These are phyloP conservation scores for Tupiocoris notatus DNA, from an alignment of 2,888 invertebrate genomes.

Conservation along the genomic window DNA sequence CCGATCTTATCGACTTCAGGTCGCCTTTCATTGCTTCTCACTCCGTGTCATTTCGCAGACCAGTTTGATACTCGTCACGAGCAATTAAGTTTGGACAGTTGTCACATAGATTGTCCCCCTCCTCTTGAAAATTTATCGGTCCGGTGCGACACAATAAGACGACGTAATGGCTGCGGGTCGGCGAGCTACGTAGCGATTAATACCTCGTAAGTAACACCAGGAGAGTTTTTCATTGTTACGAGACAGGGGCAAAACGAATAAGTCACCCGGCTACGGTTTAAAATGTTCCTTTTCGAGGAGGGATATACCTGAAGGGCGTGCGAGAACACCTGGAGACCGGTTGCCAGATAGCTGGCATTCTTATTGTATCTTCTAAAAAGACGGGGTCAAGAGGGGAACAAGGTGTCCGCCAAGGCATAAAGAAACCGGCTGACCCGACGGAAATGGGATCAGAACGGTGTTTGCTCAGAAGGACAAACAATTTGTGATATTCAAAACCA, in stretches of 20 bases:
- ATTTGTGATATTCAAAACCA: conserved; percentile 36
- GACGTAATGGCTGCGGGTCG: background rate
- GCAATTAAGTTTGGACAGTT: background rate
- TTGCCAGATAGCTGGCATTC: background rate
- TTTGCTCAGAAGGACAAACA: conserved; percentile 31
- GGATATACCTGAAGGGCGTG: conserved; percentile 28
- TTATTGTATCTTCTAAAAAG: background rate
- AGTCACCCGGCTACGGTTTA: background rate
- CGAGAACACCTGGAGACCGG: conserved; percentile 35
- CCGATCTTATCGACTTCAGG: background rate
- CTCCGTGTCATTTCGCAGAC: background rate
- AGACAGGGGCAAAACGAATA: background rate
- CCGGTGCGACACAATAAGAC: background rate
- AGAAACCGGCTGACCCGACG: conserved; percentile 20
- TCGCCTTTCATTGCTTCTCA: background rate
- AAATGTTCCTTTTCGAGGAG: background rate
- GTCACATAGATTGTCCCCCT: background rate
- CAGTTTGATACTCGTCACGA: background rate
- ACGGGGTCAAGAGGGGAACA: conserved; percentile 26
- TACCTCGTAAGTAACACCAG: background rate
- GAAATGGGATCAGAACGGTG: conserved; percentile 9
- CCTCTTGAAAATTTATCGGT: background rate
- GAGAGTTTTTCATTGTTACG: background rate
- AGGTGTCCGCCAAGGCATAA: conserved; percentile 8
- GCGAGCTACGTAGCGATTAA: background rate